These are phyloP conservation scores for Heliconius himera DNA, from an alignment of 1,140 invertebrate species.

Conservation along the genomic window DNA sequence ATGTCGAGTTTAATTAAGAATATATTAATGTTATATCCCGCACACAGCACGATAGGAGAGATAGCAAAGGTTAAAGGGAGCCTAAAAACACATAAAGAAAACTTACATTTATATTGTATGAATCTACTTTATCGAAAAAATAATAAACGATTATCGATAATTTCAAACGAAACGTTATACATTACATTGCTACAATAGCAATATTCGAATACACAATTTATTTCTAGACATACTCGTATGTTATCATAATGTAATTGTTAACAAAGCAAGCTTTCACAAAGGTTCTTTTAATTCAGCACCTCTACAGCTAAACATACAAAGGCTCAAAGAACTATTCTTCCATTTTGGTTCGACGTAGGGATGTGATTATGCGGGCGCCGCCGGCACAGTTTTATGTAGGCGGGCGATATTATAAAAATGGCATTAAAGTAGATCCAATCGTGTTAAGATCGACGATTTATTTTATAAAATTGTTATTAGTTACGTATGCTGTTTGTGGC, in stretches of 20 bases:
- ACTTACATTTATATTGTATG: too few species aligned
- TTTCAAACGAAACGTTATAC: not conserved
- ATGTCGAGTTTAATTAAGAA: too few species aligned
- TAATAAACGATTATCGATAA: not conserved
- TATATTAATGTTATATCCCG: too few species aligned
- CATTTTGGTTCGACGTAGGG: slow-evolving; percentile 53
- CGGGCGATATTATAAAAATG: slow-evolving; percentile 2
- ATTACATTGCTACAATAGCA: not conserved
- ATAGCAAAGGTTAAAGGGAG: too few species aligned
- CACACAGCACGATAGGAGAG: too few species aligned
- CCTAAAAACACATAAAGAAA: too few species aligned
- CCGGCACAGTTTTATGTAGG: slow-evolving; percentile 17
- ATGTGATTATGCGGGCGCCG: slow-evolving; percentile 48
- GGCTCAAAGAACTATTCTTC: slow-evolving; percentile 46
- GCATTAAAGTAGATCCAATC: slow-evolving; percentile 1
- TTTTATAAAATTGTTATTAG: not conserved
- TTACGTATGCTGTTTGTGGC: too few species aligned
- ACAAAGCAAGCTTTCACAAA: slow-evolving; percentile 36
- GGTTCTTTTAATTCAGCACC: slow-evolving; percentile 41
- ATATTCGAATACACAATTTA: not conserved
- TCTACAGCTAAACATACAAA: slow-evolving; percentile 43
- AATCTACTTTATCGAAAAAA: not conserved
- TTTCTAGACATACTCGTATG: not conserved
- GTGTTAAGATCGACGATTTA: not conserved
- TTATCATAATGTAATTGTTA: slow-evolving; percentile 27